These are phyloP conservation scores for Keiferia lycopersicella DNA, from an alignment of 2,888 invertebrate species.

Conservation along the genomic window DNA sequence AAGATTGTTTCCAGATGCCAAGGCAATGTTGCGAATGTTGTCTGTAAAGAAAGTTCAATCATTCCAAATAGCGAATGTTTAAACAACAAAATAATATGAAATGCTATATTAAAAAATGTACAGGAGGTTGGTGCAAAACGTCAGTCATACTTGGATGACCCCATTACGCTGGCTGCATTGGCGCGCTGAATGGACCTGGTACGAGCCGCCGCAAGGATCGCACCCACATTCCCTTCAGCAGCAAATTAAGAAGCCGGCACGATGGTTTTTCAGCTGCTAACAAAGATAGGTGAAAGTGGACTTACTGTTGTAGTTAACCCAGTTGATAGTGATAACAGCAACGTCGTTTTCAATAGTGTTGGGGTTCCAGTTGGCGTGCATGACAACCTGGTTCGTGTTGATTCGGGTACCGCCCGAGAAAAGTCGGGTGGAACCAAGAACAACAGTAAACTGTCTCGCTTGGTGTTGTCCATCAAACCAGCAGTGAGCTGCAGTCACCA, in stretches of 20 bases:
- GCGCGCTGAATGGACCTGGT: too few species aligned
- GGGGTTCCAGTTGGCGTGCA: conserved; percentile 15
- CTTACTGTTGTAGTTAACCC: conserved; percentile 26
- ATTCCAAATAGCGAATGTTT: too few species aligned
- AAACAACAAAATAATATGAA: too few species aligned
- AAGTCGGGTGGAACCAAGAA: conserved; percentile 39
- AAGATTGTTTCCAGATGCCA: conserved; percentile 40
- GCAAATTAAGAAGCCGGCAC: too few species aligned
- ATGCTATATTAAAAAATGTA: too few species aligned
- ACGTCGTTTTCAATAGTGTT: conserved; percentile 26
- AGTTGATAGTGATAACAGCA: conserved; percentile 28
- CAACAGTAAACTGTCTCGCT: conserved; percentile 40
- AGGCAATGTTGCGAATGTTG: conserved; percentile 39
- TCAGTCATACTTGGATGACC: too few species aligned
- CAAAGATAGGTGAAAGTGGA: conserved; percentile 18
- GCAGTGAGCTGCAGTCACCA: conserved; percentile 47
- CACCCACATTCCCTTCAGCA: too few species aligned
- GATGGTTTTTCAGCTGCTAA: too few species aligned
- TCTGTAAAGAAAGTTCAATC: conserved; percentile 40
- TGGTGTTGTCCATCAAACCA: conserved; percentile 38
- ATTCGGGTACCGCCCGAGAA: conserved; percentile 42
- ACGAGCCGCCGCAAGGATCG: too few species aligned
- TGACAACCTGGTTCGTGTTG: conserved; percentile 33
- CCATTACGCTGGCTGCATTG: too few species aligned
- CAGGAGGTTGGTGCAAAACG: too few species aligned